Percentiles rank a stretch among this genome's conserved stretches.
Conservation (phyloP, 1,140 invertebrate genomes). For the Gerris buenoi region DNA sequence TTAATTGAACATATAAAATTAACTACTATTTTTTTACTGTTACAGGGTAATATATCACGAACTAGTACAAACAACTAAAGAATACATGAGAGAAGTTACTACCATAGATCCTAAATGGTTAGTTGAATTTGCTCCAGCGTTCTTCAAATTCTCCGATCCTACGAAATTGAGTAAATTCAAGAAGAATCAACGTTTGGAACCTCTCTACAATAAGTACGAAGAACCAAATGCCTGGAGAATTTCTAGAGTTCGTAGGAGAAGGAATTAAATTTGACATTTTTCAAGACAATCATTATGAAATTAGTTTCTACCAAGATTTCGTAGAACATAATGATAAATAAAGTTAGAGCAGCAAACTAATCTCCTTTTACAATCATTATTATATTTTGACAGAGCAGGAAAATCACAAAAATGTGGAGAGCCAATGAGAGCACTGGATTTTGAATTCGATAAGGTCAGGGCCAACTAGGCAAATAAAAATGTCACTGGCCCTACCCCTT, state of each 20-base stretch:
- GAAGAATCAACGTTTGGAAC: constrained; percentile 96
- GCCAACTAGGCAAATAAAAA: too few relatives aligned
- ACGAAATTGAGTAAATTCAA: constrained; percentile 98
- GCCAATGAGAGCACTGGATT: too few relatives aligned
- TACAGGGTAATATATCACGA: constrained; percentile 94
- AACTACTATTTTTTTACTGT: too few relatives aligned
- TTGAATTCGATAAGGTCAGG: too few relatives aligned
- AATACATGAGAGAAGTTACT: constrained; percentile 98
- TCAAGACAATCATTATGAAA: too few relatives aligned
- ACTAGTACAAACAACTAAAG: constrained; percentile 96
- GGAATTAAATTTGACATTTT: constrained; percentile 48
- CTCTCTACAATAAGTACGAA: constrained; percentile 97
- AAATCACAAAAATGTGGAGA: too few relatives aligned
- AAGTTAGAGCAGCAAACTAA: too few relatives aligned
- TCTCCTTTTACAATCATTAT: too few relatives aligned
- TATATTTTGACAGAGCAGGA: too few relatives aligned
- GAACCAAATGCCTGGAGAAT: constrained; percentile 99
- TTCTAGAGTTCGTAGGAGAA: constrained; percentile 73
- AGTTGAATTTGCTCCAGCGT: constrained; percentile 96
- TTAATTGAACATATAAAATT: constrained; percentile 5
- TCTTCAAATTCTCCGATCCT: constrained; percentile 98
- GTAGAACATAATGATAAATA: too few relatives aligned
- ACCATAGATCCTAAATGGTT: constrained; percentile 99
- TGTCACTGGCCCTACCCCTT: too few relatives aligned
- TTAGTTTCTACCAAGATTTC: too few relatives aligned